Percentiles rank a stretch among this genome's conserved stretches.
Conservation (phyloP, 2,888 invertebrate species). For the Drosophila phalerata region DNA sequence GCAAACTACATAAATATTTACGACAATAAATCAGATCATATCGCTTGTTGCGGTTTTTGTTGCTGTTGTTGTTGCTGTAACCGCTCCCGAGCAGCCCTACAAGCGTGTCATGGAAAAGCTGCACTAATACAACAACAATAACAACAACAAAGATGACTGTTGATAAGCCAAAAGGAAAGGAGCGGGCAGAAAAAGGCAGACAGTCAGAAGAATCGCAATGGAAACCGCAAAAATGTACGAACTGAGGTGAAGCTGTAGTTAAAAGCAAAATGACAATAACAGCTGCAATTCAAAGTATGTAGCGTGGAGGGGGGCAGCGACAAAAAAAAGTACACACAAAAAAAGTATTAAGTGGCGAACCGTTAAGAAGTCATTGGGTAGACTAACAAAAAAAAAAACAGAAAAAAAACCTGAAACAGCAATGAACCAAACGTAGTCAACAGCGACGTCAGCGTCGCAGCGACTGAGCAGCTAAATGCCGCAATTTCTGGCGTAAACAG, state of each 20-base stretch:
- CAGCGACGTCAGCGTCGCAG: conserved; percentile 14
- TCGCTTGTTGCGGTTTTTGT: conserved; percentile 39
- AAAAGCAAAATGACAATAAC: conserved; percentile 79
- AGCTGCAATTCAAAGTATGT: conserved; percentile 63
- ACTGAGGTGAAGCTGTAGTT: conserved; percentile 53
- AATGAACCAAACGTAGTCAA: conserved; percentile 35
- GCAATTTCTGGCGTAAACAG: conserved; percentile 76
- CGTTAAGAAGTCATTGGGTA: conserved; percentile 79
- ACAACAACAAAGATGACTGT: conserved; percentile 55
- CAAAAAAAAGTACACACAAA: conserved; percentile 38
- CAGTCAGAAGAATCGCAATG: conserved; percentile 43
- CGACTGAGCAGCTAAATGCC: conserved; percentile 38
- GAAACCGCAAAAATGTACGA: conserved; percentile 53
- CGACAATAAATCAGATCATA: conserved; percentile 79
- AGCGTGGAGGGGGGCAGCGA: conserved; percentile 20
- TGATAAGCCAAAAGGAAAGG: conserved; percentile 47
- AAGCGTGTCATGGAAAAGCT: conserved; percentile 65
- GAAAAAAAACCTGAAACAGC: conserved; percentile 56
- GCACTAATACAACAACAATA: conserved; percentile 26
- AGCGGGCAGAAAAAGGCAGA: conserved; percentile 6
- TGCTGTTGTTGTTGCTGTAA: conserved; percentile 5
- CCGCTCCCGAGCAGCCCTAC: conserved; percentile 64
- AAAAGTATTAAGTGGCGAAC: conserved; percentile 76
- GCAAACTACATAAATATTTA: conserved; percentile 48
- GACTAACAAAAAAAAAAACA: conserved; percentile 56